Base-by-base conservation (phyloP, 1,140 invertebrate genomes). In the Sycophaga agraensis region DNA sequence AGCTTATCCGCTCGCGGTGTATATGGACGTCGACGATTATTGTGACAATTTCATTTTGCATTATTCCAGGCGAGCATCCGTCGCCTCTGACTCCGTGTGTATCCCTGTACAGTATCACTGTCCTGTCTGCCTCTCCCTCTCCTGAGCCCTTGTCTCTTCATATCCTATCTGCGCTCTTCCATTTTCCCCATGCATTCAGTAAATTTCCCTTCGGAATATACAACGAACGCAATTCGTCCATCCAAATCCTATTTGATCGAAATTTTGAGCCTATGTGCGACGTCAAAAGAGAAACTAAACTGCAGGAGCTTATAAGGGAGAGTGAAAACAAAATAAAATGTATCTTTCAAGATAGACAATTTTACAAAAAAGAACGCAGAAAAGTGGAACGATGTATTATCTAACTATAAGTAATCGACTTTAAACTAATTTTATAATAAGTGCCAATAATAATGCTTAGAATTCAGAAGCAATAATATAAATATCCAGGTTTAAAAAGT, bases 221-320 rank as follows among this genome's bases (percentile, higher is more conserved):
- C 68, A 68, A 61, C 66, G 51, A 50, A 64, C 66, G 67, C 56
- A 16, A 49, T 50, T 59, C 35, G 35, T 2, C 46, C 73, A 74
- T 71, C 69, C 68, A 76, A 76, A 75, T 75, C 68, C 70, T 64
- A 69, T 73, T 77, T 76, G 72, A 75, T 74, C 72, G 73, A 71
- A 73, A 70, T 75, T 73, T 71, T 66, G 58, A 66, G 66, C 61
- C 51, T 56, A 58, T 46, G 22, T 28, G 17, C 34, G 11, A 54
- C 37, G 39, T 31, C 16, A 9, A 28, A 50, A n/a, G 26, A n/a
- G 46, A 39, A 21, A 39, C 4, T 9, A 31, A 3, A 3, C 8
- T 21, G 9, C 17, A 8, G n/a, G n/a, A n/a, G n/a, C n/a, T n/a
- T n/a, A n/a, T n/a, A n/a, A n/a, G 19, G 21, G 19, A 42, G 21